Evolutionary conservation across 2,113 vertebrate species (phyloP).

Genomic region (Syngnathus typhle): DNA sequence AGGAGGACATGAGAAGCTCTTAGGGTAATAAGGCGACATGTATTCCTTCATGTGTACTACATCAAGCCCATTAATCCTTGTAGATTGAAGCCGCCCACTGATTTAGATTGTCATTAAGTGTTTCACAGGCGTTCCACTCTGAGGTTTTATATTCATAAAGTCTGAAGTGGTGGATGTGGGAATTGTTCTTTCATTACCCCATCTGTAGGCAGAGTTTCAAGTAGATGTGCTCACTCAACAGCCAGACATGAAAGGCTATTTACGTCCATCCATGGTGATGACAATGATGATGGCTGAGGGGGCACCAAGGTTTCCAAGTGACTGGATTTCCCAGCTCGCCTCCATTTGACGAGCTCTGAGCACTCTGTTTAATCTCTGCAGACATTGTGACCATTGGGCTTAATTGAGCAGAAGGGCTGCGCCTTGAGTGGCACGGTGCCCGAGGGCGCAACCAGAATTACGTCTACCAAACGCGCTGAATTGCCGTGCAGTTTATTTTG

Average conservation of each 20-base stretch:
- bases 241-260: constrained; percentile 69
- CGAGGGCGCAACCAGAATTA: background rate
- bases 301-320: constrained; percentile 51
- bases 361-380: constrained; percentile 45
- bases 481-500: background rate
- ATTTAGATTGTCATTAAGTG: constrained; percentile 71
- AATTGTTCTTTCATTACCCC: constrained; percentile 69
- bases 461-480: background rate
- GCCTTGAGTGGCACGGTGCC: constrained; percentile 38
- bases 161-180: constrained; percentile 52
- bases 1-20: constrained; percentile 68
- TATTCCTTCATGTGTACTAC: constrained; percentile 64
- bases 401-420: constrained; percentile 63
- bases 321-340: constrained; percentile 41
- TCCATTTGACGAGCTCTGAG: constrained; percentile 65
- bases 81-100: constrained; percentile 70
- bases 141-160: constrained; percentile 63
- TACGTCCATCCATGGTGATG: constrained; percentile 51
- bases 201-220: constrained; percentile 60
- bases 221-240: constrained; percentile 49
- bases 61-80: constrained; percentile 69
- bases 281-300: constrained; percentile 53
- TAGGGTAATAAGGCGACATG: constrained; percentile 69
- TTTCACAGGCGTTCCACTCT: constrained; percentile 71
- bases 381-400: constrained; percentile 60